Evolutionary conservation across 1,140 invertebrate genomes (phyloP).

Genomic region (Pantala flavescens): DNA sequence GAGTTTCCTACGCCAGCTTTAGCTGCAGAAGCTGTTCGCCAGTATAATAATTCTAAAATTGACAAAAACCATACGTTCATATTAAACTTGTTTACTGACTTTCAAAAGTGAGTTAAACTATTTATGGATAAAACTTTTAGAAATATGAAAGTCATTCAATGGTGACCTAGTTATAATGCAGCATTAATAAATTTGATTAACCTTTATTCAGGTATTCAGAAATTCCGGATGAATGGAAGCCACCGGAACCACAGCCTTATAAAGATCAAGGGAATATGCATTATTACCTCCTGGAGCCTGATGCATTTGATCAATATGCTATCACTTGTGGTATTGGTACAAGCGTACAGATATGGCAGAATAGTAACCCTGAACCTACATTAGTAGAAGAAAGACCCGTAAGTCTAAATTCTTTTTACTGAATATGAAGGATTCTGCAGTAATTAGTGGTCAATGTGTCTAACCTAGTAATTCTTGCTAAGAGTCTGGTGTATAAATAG

Average conservation of each 20-base stretch:
- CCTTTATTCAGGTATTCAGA: conserved; percentile 60
- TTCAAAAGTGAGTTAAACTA: conserved; percentile 62
- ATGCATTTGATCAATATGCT: conserved; percentile 92
- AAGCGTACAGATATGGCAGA: conserved; percentile 79
- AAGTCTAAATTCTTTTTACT: too few relatives aligned
- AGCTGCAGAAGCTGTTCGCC: conserved; percentile 77
- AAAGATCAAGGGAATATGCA: conserved; percentile 80
- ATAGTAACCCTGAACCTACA: conserved; percentile 77
- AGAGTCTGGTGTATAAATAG: too few relatives aligned
- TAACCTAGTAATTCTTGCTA: too few relatives aligned
- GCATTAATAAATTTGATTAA: background rate
- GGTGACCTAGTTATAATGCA: background rate
- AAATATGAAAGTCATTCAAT: too few relatives aligned
- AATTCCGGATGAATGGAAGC: conserved; percentile 86
- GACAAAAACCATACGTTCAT: conserved; percentile 94
- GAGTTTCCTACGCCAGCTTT: conserved; percentile 74
- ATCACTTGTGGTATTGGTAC: conserved; percentile 73
- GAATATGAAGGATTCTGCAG: too few relatives aligned
- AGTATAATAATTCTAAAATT: conserved; percentile 85
- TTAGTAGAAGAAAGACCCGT: conserved; percentile 74
- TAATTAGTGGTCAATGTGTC: too few relatives aligned
- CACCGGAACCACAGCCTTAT: conserved; percentile 76
- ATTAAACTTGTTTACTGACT: conserved; percentile 93
- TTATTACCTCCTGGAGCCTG: conserved; percentile 82
- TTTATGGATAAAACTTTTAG: too few relatives aligned